These are phyloP conservation scores for Ceratotherium simum DNA, from an alignment of 2,113 vertebrate genomes.

Conservation along the genomic window DNA sequence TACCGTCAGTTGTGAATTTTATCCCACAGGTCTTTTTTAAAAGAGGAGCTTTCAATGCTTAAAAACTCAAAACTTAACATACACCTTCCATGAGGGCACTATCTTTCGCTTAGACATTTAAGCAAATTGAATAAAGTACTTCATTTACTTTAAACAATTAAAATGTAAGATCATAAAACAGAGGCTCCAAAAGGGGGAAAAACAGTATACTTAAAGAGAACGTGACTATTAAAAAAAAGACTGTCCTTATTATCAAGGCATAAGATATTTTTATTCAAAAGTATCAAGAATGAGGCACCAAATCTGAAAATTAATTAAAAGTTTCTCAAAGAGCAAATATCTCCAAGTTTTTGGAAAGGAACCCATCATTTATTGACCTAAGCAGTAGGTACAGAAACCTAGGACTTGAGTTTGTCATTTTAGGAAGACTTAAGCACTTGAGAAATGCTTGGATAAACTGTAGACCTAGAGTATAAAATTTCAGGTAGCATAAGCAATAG, in stretches of 20 bases:
- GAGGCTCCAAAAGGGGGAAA: neutral
- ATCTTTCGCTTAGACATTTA: neutral
- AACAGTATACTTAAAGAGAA: neutral
- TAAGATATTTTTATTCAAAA: conserved; percentile 53
- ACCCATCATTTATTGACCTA: neutral
- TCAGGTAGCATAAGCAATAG: neutral
- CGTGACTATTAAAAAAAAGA: neutral
- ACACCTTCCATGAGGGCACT: neutral
- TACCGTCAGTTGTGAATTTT: neutral
- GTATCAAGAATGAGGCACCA: conserved; percentile 10
- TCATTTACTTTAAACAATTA: conserved; percentile 54
- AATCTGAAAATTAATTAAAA: conserved; percentile 52
- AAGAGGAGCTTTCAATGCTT: neutral
- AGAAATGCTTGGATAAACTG: conserved; percentile 22
- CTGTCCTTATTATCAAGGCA: neutral
- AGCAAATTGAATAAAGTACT: conserved; percentile 27
- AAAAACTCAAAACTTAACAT: conserved; percentile 41
- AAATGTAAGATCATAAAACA: conserved; percentile 23
- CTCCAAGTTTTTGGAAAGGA: neutral
- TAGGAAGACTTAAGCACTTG: neutral
- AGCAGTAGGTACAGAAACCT: neutral
- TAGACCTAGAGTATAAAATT: conserved; percentile 3
- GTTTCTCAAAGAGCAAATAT: conserved; percentile 35
- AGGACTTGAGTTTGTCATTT: neutral
- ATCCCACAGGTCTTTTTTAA: neutral